A percentile compares a stretch with the other conserved stretches of the same genome.
Conservation (phyloP, 2,113 vertebrate genomes). For the Sander lucioperca region DNA sequence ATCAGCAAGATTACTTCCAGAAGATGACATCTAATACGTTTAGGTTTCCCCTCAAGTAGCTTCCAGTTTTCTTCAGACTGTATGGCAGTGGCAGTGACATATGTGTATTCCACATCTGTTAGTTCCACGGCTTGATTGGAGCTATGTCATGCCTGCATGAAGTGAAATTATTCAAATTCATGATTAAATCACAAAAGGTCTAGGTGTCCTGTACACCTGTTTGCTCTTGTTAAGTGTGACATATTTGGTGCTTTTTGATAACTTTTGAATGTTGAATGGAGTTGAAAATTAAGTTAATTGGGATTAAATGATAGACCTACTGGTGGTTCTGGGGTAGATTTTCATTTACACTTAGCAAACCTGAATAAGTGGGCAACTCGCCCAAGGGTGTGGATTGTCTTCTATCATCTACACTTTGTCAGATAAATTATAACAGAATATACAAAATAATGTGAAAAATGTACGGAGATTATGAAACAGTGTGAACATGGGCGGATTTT, state of each 20-base stretch:
- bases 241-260: neutral
- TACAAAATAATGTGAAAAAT: neutral
- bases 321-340: neutral
- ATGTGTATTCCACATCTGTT: neutral
- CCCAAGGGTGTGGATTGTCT: neutral
- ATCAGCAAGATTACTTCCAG: conserved; percentile 15
- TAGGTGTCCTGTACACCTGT: neutral
- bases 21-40: conserved; percentile 12
- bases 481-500: neutral
- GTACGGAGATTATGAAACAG: neutral
- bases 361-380: neutral
- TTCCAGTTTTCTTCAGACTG: conserved; percentile 22
- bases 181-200: neutral
- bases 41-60: conserved; percentile 15
- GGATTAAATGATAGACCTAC: neutral
- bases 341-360: neutral
- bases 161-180: neutral
- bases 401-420: neutral
- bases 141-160: neutral
- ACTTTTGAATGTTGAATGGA: neutral
- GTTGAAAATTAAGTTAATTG: neutral
- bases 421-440: neutral
- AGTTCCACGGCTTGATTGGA: neutral
- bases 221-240: neutral
- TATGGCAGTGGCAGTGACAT: too few relatives aligned